Evolutionary conservation across 2,113 vertebrate species (phyloP).

Genomic region (Theristicus caerulescens): DNA sequence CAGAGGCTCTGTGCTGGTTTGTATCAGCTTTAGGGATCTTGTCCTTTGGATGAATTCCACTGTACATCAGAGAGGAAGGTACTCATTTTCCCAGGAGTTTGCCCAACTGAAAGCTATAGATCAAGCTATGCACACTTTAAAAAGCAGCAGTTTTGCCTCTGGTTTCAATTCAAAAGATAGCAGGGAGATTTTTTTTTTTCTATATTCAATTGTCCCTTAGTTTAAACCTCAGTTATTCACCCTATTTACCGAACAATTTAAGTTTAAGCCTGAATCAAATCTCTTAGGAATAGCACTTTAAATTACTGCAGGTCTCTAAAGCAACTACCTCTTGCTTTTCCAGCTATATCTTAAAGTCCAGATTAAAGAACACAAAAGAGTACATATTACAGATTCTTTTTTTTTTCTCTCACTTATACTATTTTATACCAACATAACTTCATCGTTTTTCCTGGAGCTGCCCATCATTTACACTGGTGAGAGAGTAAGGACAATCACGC

Average conservation of each 20-base stretch:
- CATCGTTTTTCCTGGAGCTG: neutral
- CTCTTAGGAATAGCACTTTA: neutral
- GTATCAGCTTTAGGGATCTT: neutral
- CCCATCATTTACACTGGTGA: neutral
- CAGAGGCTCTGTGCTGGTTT: neutral
- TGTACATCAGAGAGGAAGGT: neutral
- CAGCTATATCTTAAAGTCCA: neutral
- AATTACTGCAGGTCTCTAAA: neutral
- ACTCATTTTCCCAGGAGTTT: neutral
- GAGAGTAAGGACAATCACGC: neutral
- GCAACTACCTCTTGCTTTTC: neutral
- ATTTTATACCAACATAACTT: neutral
- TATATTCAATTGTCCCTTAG: neutral
- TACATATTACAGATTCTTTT: neutral
- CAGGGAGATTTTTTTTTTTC: neutral
- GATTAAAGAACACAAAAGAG: neutral
- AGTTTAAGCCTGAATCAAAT: neutral
- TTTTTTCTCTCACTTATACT: neutral
- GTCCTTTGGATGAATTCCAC: neutral
- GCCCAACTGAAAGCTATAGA: neutral
- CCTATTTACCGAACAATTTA: neutral
- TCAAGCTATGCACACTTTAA: neutral
- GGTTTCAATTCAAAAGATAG: neutral
- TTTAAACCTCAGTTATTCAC: conserved; percentile 18
- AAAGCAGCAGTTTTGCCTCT: neutral